phyloP scores from a whole-genome alignment of 2,797 vertebrate genomes.

The Florisuga fusca region DNA sequence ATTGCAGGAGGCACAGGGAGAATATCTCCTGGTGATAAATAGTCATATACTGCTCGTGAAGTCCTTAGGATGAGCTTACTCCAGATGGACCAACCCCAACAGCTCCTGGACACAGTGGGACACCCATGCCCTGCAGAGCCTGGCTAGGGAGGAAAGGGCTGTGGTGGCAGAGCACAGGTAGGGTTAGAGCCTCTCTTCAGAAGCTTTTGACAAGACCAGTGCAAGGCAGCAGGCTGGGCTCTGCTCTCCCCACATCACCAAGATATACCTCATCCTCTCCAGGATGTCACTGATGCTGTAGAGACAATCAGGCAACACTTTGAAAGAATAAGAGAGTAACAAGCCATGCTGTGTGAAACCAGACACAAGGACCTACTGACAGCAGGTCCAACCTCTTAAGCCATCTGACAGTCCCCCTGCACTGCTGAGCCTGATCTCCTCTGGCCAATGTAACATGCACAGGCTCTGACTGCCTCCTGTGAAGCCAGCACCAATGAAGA shows the following conservation, averaged over 20 bases:
- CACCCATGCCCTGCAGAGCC: not conserved
- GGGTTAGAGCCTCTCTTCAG: not conserved
- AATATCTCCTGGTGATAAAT: not conserved
- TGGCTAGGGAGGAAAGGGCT: not conserved
- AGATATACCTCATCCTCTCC: not conserved
- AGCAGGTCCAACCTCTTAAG: not conserved
- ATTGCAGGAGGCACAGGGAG: not conserved
- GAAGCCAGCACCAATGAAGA: not conserved
- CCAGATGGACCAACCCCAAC: not conserved
- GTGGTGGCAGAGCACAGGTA: not conserved
- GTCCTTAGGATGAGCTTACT: not conserved
- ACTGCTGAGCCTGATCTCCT: not conserved
- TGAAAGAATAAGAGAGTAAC: accelerated
- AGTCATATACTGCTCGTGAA: accelerated
- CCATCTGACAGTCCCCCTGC: not conserved
- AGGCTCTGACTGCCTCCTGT: not conserved
- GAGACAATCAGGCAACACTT: accelerated
- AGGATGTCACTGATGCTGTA: not conserved
- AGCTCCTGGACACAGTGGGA: not conserved
- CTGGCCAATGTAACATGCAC: accelerated
- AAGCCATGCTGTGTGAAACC: not conserved
- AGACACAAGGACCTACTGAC: not conserved
- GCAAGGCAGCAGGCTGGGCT: not conserved
- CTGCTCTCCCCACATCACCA: not conserved
- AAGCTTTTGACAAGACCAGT: not conserved